Conservation (phyloP, 1,140 invertebrate genomes). For the Drosophila sp. region DNA sequence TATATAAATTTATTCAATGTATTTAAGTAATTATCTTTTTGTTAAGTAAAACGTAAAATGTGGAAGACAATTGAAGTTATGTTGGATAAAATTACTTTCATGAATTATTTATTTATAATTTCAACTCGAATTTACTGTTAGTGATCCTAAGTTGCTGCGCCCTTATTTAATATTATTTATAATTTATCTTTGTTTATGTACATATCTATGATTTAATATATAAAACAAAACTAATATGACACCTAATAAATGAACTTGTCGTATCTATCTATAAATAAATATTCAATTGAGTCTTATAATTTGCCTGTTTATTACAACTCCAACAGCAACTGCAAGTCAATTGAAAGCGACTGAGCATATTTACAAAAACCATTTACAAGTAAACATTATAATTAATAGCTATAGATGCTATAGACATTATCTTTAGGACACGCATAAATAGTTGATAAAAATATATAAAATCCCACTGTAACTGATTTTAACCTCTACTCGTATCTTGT, state of each 20-base stretch:
- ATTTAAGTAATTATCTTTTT: slow-evolving; percentile 53
- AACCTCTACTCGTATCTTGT: slow-evolving; percentile 20
- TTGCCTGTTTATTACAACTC: slow-evolving; percentile 5
- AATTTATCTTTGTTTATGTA: slow-evolving; percentile 73
- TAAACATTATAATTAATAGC: slow-evolving; percentile 35
- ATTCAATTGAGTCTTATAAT: slow-evolving; percentile 17
- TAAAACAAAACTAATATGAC: slow-evolving; percentile 68
- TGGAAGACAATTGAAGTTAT: slow-evolving; percentile 61
- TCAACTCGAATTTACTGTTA: slow-evolving; percentile 76
- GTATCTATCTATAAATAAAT: slow-evolving; percentile 33
- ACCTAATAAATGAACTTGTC: slow-evolving; percentile 75
- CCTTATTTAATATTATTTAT: slow-evolving; percentile 65
- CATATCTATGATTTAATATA: slow-evolving; percentile 64
- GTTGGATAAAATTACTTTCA: slow-evolving; percentile 38
- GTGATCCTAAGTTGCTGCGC: slow-evolving; percentile 47
- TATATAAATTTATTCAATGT: slow-evolving; percentile 34
- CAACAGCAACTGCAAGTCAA: slow-evolving; percentile 58
- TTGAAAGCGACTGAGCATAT: slow-evolving; percentile 52
- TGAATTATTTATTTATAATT: slow-evolving; percentile 58
- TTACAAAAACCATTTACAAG: slow-evolving; percentile 34
- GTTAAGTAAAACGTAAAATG: slow-evolving; percentile 41
- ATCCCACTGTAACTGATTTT: slow-evolving; percentile 47
- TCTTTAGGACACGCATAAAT: slow-evolving; percentile 39
- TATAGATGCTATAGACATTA: slow-evolving; percentile 47
- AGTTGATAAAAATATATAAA: slow-evolving; percentile 36